These are phyloP conservation scores for Drosophila rhopaloa DNA, from an alignment of 1,140 invertebrate genomes.

Conservation along the genomic window DNA sequence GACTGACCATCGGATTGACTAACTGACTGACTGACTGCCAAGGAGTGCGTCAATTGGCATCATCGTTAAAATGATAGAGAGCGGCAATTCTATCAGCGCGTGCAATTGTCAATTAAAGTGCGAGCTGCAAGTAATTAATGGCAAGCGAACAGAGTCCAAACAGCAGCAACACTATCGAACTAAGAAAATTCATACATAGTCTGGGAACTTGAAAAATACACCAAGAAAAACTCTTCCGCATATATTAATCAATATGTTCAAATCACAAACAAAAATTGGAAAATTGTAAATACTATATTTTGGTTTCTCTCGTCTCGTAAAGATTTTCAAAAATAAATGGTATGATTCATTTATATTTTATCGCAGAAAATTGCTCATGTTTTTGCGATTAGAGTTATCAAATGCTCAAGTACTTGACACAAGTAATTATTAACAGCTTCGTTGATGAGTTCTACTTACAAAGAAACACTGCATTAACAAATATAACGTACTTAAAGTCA, in stretches of 20 bases:
- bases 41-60: constrained; percentile 35
- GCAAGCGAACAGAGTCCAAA: constrained; percentile 34
- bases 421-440: neutral
- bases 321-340: neutral
- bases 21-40: constrained; percentile 2
- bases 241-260: neutral
- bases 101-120: constrained; percentile 45
- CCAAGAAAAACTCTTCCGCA: neutral
- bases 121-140: constrained; percentile 40
- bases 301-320: neutral
- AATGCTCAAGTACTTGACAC: neutral
- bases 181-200: neutral
- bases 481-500: no score
- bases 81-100: constrained; percentile 35
- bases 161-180: neutral
- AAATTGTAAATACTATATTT: no score
- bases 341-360: no score
- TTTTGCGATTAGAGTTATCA: neutral
- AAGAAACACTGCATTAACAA: no score
- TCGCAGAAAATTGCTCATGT: neutral
- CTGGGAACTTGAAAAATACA: neutral
- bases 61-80: constrained; percentile 29
- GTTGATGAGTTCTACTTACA: neutral
- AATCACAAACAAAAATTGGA: no score
- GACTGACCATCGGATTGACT: constrained; percentile 1